Percentiles rank a stretch among this genome's conserved stretches.
These are phyloP conservation scores for Coelopa frigida DNA, from an alignment of 1,140 invertebrate genomes.

Conservation along the genomic window DNA sequence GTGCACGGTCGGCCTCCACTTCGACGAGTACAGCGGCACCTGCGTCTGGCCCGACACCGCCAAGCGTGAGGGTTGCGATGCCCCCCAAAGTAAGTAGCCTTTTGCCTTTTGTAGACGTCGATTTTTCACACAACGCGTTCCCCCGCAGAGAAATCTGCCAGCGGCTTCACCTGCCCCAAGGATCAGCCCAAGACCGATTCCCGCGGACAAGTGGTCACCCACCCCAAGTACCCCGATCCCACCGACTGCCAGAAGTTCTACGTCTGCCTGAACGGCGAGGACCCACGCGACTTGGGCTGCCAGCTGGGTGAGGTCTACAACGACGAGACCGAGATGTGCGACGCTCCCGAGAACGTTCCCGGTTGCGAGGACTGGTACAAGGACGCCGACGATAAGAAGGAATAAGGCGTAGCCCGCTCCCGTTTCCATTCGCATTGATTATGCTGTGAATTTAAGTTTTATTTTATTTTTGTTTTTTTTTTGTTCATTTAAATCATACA, in stretches of 20 bases:
- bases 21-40: slow-evolving; percentile 72
- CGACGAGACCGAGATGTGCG: slow-evolving; percentile 71
- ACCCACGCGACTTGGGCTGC: slow-evolving; percentile 78
- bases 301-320: slow-evolving; percentile 80
- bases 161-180: slow-evolving; percentile 77
- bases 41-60: slow-evolving; percentile 83
- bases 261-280: slow-evolving; percentile 78
- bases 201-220: slow-evolving; percentile 66
- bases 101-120: neutral
- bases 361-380: slow-evolving; percentile 88
- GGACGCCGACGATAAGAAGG: slow-evolving; percentile 51
- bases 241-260: slow-evolving; percentile 78
- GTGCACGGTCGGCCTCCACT: slow-evolving; percentile 79
- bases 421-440: neutral
- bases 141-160: slow-evolving; percentile 60
- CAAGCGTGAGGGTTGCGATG: slow-evolving; percentile 63
- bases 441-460: neutral
- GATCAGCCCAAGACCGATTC: slow-evolving; percentile 55
- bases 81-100: slow-evolving; percentile 45
- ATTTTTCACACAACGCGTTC: neutral
- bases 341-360: slow-evolving; percentile 76
- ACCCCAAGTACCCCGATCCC: slow-evolving; percentile 81
- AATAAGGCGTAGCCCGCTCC: slow-evolving; percentile 23
- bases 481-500: too few relatives aligned
- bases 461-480: too few relatives aligned